Evolutionary conservation across 2,797 vertebrate species (phyloP).

Genomic region (Xiphorhynchus erythropygius): DNA sequence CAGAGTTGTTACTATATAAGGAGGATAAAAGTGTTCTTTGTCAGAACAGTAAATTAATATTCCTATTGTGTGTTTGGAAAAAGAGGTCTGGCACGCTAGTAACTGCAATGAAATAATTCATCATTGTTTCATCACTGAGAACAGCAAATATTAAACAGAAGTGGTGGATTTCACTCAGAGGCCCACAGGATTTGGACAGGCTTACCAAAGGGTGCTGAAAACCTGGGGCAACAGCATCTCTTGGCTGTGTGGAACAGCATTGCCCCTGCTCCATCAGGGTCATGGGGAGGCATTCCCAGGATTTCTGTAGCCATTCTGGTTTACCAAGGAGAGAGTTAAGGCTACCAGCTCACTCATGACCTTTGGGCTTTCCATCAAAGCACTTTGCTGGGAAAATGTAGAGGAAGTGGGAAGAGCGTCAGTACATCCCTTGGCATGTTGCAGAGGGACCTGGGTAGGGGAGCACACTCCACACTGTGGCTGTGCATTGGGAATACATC

Average conservation of each 20-base stretch:
- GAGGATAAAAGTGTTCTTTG: not conserved
- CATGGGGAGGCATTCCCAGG: not conserved
- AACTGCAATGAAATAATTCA: slow-evolving; percentile 4
- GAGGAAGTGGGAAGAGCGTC: not conserved
- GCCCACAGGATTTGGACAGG: not conserved
- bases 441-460: not conserved
- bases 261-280: fast-evolving
- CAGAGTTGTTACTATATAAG: slow-evolving; percentile 46
- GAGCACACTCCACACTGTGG: fast-evolving
- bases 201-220: not conserved
- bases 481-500: fast-evolving
- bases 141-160: not conserved
- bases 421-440: fast-evolving
- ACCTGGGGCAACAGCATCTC: fast-evolving
- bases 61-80: slow-evolving; percentile 41
- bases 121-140: not conserved
- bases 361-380: not conserved
- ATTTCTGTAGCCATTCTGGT: not conserved
- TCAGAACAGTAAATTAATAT: slow-evolving; percentile 7
- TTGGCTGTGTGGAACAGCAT: not conserved
- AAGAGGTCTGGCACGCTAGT: not conserved
- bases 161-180: not conserved
- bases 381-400: fast-evolving
- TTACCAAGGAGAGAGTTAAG: not conserved
- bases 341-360: fast-evolving